phyloP scores from a whole-genome alignment of 2,113 vertebrate species.

The Poeciliopsis retropinna region DNA sequence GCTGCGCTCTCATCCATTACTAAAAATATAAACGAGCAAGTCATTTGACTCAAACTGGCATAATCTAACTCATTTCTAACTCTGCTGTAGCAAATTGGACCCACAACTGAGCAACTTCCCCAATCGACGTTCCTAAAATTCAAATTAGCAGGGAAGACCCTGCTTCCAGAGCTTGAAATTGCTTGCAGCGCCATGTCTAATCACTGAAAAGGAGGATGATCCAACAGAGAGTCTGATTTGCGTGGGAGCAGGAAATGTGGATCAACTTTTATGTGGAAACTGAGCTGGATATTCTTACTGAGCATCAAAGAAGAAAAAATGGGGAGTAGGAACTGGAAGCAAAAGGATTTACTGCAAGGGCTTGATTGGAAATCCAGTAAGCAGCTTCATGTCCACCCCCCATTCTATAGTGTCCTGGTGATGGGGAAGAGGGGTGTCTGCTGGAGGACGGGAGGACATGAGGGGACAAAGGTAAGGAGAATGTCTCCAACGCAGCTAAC shows the following conservation, averaged over 20 bases:
- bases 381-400: slow-evolving; percentile 42
- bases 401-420: slow-evolving; percentile 62
- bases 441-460: too few species aligned
- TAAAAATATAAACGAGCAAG: slow-evolving; percentile 19
- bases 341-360: slow-evolving; percentile 54
- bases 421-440: too few species aligned
- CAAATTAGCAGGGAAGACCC: slow-evolving; percentile 47
- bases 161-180: slow-evolving; percentile 56
- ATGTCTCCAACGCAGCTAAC: slow-evolving; percentile 40
- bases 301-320: slow-evolving; percentile 62
- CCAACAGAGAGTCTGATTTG: slow-evolving; percentile 50
- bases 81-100: slow-evolving; percentile 48
- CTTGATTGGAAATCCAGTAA: slow-evolving; percentile 65
- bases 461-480: slow-evolving; percentile 26
- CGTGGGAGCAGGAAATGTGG: slow-evolving; percentile 62
- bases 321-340: slow-evolving; percentile 30
- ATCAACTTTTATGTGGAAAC: slow-evolving; percentile 59
- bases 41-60: slow-evolving; percentile 35
- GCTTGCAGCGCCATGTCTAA: slow-evolving; percentile 58
- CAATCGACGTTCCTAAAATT: slow-evolving; percentile 33
- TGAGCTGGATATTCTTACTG: slow-evolving; percentile 65
- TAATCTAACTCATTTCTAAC: slow-evolving; percentile 53
- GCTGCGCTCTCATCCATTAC: slow-evolving; percentile 26
- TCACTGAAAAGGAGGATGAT: slow-evolving; percentile 68
- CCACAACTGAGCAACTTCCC: slow-evolving; percentile 36